Evolutionary conservation across 2,888 invertebrate genomes (phyloP).

Genomic region (Teleogryllus oceanicus): DNA sequence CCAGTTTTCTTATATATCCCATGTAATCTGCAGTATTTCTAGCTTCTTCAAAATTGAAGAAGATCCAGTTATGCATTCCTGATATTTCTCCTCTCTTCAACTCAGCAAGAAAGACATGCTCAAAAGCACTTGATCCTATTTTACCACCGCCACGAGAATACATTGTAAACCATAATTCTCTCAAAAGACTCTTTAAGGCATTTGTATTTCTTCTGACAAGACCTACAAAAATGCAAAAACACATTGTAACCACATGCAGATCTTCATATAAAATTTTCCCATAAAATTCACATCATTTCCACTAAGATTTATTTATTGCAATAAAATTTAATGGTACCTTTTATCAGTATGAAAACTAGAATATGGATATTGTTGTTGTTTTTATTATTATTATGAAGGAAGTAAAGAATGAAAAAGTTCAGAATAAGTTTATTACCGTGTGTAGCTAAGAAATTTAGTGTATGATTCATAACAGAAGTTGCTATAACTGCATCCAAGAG

Average conservation of each 20-base stretch:
- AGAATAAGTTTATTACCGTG: slow-evolving; percentile 50
- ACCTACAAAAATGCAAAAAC: slow-evolving; percentile 46
- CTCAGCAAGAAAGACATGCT: slow-evolving; percentile 89
- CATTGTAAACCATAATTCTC: slow-evolving; percentile 74
- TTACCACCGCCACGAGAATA: slow-evolving; percentile 76
- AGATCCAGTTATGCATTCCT: slow-evolving; percentile 90
- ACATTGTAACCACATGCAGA: neutral
- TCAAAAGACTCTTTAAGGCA: slow-evolving; percentile 68
- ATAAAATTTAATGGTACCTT: too few relatives aligned
- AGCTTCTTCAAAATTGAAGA: slow-evolving; percentile 73
- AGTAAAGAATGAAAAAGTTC: neutral
- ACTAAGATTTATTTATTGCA: too few relatives aligned
- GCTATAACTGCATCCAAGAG: slow-evolving; percentile 74
- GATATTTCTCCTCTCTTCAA: slow-evolving; percentile 71
- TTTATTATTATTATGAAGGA: neutral
- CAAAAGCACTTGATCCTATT: slow-evolving; percentile 86
- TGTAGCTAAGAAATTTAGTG: slow-evolving; percentile 62
- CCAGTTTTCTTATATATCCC: slow-evolving; percentile 70
- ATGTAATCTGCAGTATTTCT: slow-evolving; percentile 70
- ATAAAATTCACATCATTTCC: neutral
- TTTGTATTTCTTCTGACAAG: slow-evolving; percentile 61
- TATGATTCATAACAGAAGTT: slow-evolving; percentile 69
- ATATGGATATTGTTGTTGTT: too few relatives aligned
- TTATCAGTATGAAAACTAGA: too few relatives aligned
- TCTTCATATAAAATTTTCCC: neutral